These are phyloP conservation scores for Saccopteryx bilineata DNA, from an alignment of 2,113 vertebrate genomes.

Conservation along the genomic window DNA sequence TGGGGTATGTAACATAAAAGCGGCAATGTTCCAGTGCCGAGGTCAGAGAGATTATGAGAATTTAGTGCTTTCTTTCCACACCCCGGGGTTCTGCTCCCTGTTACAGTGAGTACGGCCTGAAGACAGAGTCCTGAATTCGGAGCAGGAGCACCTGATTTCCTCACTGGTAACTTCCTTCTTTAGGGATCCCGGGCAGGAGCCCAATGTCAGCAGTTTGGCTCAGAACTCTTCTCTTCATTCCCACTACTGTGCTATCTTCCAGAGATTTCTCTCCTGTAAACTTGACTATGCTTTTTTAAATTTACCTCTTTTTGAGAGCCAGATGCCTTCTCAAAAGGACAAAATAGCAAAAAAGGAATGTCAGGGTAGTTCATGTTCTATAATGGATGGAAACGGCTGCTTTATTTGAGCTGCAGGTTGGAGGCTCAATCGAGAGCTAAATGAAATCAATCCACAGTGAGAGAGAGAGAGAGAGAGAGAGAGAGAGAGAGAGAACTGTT, in stretches of 20 bases:
- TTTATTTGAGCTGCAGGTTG: background rate
- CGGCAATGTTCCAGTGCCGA: background rate
- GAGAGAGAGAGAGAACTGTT: background rate
- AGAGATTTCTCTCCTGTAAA: constrained; percentile 39
- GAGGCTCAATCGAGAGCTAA: background rate
- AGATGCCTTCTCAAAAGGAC: background rate
- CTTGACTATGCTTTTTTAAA: background rate
- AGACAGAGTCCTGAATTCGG: background rate
- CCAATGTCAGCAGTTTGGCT: background rate
- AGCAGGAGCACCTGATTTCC: background rate
- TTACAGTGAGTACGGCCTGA: background rate
- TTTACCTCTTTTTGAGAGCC: background rate
- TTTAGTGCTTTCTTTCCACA: background rate
- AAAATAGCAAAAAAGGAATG: background rate
- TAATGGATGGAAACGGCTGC: background rate
- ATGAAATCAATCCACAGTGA: background rate
- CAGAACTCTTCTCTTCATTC: background rate
- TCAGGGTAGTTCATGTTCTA: background rate
- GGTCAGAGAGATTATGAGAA: background rate
- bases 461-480: background rate
- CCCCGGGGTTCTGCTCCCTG: background rate
- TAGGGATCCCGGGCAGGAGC: background rate
- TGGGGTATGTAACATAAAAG: background rate
- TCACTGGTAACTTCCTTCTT: background rate
- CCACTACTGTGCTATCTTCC: background rate